A percentile compares a stretch with the other conserved stretches of the same genome.
These are phyloP conservation scores for Apus apus DNA, from an alignment of 2,113 vertebrate genomes.

Conservation along the genomic window DNA sequence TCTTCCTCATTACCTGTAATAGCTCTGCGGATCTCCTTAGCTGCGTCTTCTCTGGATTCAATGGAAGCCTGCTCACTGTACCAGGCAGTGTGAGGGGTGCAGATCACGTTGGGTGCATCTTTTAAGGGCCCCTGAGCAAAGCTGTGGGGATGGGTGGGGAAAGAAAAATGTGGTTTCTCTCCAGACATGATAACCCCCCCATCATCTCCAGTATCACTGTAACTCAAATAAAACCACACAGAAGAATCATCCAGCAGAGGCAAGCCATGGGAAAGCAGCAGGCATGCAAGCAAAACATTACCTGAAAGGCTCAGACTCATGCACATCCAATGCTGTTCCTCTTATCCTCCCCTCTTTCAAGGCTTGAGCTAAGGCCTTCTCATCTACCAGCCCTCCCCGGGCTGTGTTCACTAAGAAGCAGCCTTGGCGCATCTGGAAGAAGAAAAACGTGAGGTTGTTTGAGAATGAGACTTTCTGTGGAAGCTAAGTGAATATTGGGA, in stretches of 20 bases:
- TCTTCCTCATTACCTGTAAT: slow-evolving; percentile 81
- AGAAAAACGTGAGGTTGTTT: slow-evolving; percentile 1
- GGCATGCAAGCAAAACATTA: slow-evolving; percentile 16
- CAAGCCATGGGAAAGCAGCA: neutral
- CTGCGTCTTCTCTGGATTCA: slow-evolving; percentile 89
- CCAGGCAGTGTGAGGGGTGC: slow-evolving; percentile 91
- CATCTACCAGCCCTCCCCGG: slow-evolving; percentile 88
- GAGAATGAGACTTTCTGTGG: slow-evolving; percentile 4
- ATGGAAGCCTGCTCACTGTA: slow-evolving; percentile 92
- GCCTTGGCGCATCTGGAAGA: slow-evolving; percentile 88
- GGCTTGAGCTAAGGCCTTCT: slow-evolving; percentile 89
- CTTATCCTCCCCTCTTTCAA: slow-evolving; percentile 90
- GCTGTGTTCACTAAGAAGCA: slow-evolving; percentile 91
- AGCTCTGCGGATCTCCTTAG: slow-evolving; percentile 89
- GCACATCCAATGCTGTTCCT: slow-evolving; percentile 88
- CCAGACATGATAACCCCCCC: neutral
- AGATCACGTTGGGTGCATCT: slow-evolving; percentile 90
- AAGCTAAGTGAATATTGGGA: slow-evolving; percentile 13
- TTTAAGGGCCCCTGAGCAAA: slow-evolving; percentile 89
- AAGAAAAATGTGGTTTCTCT: neutral
- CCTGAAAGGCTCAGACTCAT: slow-evolving; percentile 91
- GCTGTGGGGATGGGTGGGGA: slow-evolving; percentile 39
- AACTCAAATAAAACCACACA: neutral
- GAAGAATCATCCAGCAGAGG: neutral
- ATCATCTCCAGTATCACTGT: neutral